Conservation (phyloP, 2,797 vertebrate genomes). For the Eleutherodactylus coqui region DNA sequence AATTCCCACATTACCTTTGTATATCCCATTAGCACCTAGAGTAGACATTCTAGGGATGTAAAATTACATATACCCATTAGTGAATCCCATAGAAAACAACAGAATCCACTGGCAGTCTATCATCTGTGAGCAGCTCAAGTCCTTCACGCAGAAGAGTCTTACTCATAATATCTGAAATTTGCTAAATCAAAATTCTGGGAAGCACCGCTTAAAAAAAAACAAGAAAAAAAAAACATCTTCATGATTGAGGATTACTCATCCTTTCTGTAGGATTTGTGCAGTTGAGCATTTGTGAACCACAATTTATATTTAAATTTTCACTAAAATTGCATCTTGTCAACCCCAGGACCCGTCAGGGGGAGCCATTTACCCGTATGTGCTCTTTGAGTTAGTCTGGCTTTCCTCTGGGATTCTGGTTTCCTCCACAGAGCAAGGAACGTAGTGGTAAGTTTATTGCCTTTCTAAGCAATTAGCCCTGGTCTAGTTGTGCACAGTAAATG, state of each 20-base stretch:
- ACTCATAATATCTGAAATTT: background rate
- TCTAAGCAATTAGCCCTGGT: conserved; percentile 11
- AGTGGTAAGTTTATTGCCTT: conserved; percentile 22
- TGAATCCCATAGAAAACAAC: too few relatives aligned
- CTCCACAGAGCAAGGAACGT: background rate
- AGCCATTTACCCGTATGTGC: background rate
- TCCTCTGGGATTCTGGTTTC: background rate
- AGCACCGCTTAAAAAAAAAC: background rate
- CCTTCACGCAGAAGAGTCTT: background rate
- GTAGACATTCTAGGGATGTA: too few relatives aligned
- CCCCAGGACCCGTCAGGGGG: background rate
- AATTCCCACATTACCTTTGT: too few relatives aligned
- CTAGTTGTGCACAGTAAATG: conserved; percentile 29
- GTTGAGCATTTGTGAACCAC: background rate
- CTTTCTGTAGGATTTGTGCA: background rate
- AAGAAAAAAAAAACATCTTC: too few relatives aligned
- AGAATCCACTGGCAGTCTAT: too few relatives aligned
- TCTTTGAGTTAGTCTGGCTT: background rate
- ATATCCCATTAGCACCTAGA: too few relatives aligned
- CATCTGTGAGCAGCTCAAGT: too few relatives aligned
- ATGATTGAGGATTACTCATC: too few relatives aligned
- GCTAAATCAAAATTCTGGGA: background rate
- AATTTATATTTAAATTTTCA: background rate
- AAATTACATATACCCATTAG: too few relatives aligned
- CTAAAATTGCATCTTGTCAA: background rate